Conservation (phyloP, 2,797 vertebrate species). For the Amazona finschi region DNA sequence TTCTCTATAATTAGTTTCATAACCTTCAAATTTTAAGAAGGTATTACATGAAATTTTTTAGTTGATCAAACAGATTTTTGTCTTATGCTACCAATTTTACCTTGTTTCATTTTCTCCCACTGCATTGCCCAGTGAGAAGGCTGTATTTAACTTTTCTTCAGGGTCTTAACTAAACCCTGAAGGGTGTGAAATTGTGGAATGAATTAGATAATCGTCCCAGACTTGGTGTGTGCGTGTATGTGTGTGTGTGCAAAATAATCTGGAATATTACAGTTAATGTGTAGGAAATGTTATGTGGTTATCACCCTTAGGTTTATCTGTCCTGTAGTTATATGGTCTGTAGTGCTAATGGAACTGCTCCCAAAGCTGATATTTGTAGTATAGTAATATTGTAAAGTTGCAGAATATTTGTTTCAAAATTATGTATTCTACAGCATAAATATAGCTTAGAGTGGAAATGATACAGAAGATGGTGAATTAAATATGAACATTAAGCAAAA, state of each 20-base stretch:
- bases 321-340: background rate
- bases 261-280: background rate
- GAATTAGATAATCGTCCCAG: background rate
- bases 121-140: background rate
- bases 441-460: background rate
- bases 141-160: background rate
- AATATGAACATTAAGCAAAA: background rate
- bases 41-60: background rate
- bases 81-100: background rate
- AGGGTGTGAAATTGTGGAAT: background rate
- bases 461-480: background rate
- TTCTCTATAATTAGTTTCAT: background rate
- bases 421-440: background rate
- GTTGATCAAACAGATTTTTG: background rate
- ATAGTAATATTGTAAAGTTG: background rate
- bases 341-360: background rate
- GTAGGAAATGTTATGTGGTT: background rate
- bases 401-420: background rate
- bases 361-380: background rate
- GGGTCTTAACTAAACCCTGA: background rate
- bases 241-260: background rate
- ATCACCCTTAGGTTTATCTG: background rate
- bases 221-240: accelerated
- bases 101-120: background rate
- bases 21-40: background rate